These are phyloP conservation scores for Pituophis catenifer DNA, from an alignment of 2,113 vertebrate genomes.

Conservation along the genomic window DNA sequence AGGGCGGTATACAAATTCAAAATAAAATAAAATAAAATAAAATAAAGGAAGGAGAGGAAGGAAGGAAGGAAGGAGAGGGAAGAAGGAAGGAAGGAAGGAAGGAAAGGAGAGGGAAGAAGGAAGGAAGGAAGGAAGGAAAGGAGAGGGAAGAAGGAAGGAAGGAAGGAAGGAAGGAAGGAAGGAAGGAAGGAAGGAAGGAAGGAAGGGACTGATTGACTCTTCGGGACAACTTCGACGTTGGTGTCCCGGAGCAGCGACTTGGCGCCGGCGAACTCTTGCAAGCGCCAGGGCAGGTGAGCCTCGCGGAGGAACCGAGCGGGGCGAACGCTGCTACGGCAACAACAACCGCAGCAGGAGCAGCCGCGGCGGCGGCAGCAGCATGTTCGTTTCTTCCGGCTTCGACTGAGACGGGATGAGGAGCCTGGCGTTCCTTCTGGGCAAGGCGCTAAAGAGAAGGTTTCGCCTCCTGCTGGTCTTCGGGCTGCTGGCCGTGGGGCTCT, in stretches of 20 bases:
- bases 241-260: neutral
- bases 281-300: neutral
- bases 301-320: neutral
- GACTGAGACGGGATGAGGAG: neutral
- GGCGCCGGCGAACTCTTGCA: neutral
- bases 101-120: too few species aligned
- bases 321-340: neutral
- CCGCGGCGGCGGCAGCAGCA: neutral
- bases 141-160: too few species aligned
- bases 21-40: too few species aligned
- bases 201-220: neutral
- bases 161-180: too few species aligned
- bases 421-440: neutral
- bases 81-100: neutral
- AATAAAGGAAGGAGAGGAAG: neutral
- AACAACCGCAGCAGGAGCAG: neutral
- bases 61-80: neutral
- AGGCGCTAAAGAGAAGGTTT: neutral
- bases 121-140: too few species aligned
- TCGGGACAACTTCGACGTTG: neutral
- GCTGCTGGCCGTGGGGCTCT: neutral
- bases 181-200: too few species aligned
- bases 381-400: neutral
- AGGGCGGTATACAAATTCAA: too few species aligned
- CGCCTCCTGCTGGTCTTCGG: neutral